A percentile compares a stretch with the other conserved stretches of the same genome.
Evolutionary conservation across 2,113 vertebrate species (phyloP).

Genomic region (Coturnix japonica): DNA sequence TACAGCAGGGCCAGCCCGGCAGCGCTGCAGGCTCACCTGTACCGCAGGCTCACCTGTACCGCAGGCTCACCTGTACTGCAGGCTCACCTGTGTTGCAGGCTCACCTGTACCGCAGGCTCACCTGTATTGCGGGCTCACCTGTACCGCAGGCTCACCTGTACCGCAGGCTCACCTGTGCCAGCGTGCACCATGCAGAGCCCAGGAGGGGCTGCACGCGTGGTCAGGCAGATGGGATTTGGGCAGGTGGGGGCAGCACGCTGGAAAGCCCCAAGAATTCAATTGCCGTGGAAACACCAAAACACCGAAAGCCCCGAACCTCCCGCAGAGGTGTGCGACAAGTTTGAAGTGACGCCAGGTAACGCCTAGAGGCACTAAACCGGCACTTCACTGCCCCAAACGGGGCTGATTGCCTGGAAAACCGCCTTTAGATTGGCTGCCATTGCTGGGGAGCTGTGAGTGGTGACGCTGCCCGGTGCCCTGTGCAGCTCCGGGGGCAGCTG

Average conservation of each 20-base stretch:
- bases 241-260: neutral
- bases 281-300: neutral
- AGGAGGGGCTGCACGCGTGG: accelerated
- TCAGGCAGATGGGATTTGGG: accelerated
- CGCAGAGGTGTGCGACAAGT: neutral
- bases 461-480: neutral
- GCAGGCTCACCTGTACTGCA: too few relatives aligned
- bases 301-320: neutral
- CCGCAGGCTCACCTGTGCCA: neutral
- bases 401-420: neutral
- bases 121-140: too few relatives aligned
- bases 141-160: too few relatives aligned
- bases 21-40: neutral
- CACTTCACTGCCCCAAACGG: accelerated
- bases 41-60: too few relatives aligned
- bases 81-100: too few relatives aligned
- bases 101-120: too few relatives aligned
- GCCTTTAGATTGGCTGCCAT: neutral
- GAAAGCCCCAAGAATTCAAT: neutral
- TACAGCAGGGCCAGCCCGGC: neutral
- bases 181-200: neutral
- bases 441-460: neutral
- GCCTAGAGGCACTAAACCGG: neutral
- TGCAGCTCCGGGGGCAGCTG: accelerated
- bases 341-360: neutral